A percentile compares a stretch with the other conserved stretches of the same genome.
Evolutionary conservation across 2,113 vertebrate genomes (phyloP).

Genomic region (Hystrix brachyura): DNA sequence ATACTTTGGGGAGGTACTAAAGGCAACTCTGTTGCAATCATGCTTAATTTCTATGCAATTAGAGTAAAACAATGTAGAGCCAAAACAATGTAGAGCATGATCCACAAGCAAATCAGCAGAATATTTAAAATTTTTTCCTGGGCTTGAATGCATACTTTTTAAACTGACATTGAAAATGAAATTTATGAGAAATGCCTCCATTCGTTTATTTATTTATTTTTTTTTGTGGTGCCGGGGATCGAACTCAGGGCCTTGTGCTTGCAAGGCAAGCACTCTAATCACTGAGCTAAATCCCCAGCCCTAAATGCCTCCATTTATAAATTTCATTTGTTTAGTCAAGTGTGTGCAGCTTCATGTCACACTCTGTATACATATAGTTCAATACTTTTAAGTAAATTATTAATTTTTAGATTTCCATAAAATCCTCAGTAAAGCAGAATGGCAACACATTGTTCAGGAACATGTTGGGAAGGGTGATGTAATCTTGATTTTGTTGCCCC

Average conservation of each 20-base stretch:
- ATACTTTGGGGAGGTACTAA: not conserved
- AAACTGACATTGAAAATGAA: not conserved
- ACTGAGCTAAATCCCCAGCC: too few relatives aligned
- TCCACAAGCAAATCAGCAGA: not conserved
- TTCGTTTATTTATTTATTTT: too few relatives aligned
- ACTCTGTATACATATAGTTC: not conserved
- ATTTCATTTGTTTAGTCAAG: not conserved
- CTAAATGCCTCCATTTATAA: too few relatives aligned
- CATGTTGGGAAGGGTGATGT: not conserved
- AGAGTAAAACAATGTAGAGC: not conserved
- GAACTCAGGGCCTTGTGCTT: too few relatives aligned
- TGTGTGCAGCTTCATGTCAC: not conserved
- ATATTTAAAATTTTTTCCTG: not conserved
- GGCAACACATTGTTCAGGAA: not conserved
- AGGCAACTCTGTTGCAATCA: not conserved
- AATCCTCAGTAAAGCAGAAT: not conserved
- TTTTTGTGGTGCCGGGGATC: too few relatives aligned
- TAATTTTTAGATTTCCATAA: not conserved
- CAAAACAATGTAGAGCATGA: not conserved
- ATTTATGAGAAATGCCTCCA: not conserved
- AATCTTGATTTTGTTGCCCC: not conserved
- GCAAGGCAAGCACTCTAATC: too few relatives aligned
- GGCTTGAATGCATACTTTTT: not conserved
- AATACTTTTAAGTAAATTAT: not conserved
- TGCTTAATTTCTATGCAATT: not conserved